Evolutionary conservation across 2,888 invertebrate genomes (phyloP).

Genomic region (Agriopis marginaria): DNA sequence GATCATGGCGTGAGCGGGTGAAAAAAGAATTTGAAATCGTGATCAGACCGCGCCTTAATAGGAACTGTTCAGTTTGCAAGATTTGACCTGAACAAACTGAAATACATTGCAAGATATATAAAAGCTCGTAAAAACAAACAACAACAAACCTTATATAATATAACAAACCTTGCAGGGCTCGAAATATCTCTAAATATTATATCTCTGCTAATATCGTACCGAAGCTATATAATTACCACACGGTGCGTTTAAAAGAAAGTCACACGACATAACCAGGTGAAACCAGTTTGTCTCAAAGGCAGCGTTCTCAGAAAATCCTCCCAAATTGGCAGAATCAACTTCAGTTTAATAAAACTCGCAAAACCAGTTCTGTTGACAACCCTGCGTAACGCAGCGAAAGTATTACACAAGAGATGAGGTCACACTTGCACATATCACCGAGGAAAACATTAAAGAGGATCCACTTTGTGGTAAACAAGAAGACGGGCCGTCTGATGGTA

Average conservation of each 20-base stretch:
- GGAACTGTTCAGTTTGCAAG: too few relatives aligned
- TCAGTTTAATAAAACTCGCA: conserved; percentile 25
- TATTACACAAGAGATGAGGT: conserved; percentile 47
- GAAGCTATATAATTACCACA: not conserved
- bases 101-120: too few relatives aligned
- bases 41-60: too few relatives aligned
- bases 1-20: too few relatives aligned
- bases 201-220: too few relatives aligned
- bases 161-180: too few relatives aligned
- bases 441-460: not conserved
- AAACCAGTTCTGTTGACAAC: conserved; percentile 30
- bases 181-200: too few relatives aligned
- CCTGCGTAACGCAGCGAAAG: conserved; percentile 46
- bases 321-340: conserved; percentile 25
- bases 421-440: conserved; percentile 40
- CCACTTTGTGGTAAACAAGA: not conserved
- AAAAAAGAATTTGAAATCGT: too few relatives aligned
- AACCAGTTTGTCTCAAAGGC: conserved; percentile 1
- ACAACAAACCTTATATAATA: too few relatives aligned
- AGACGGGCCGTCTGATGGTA: too few relatives aligned
- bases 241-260: not conserved
- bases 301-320: conserved; percentile 22
- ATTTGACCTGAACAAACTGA: too few relatives aligned
- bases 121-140: too few relatives aligned
- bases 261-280: not conserved